These are phyloP conservation scores for Fragum fragum DNA, from an alignment of 2,888 invertebrate genomes.

Conservation along the genomic window DNA sequence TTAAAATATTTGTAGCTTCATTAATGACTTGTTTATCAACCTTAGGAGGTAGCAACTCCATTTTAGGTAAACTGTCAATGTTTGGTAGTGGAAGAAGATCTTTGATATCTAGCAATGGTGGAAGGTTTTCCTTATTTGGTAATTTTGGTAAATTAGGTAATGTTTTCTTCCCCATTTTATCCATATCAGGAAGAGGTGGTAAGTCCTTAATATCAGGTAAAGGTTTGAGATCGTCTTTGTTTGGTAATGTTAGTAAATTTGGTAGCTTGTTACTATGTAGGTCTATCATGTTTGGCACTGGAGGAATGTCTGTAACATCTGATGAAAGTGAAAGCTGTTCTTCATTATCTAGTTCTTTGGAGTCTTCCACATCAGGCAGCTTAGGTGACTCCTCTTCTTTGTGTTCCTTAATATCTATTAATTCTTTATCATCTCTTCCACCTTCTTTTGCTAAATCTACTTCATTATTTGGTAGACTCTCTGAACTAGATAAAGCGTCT, in stretches of 20 bases:
- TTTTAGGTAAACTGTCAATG: conserved; percentile 21
- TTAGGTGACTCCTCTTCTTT: too few relatives aligned
- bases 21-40: not conserved
- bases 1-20: not conserved
- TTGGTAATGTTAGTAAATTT: conserved; percentile 13
- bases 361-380: not conserved
- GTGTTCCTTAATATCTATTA: too few relatives aligned
- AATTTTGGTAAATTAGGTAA: conserved; percentile 34
- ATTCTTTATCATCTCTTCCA: too few relatives aligned
- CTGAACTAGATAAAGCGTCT: too few relatives aligned
- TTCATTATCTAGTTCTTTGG: not conserved
- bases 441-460: too few relatives aligned
- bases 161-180: conserved; percentile 25
- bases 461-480: too few relatives aligned
- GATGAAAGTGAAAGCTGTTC: conserved; percentile 29
- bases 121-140: conserved; percentile 37
- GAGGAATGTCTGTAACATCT: conserved; percentile 35
- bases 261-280: not conserved
- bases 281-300: conserved; percentile 4
- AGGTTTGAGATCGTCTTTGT: conserved; percentile 4
- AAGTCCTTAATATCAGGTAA: conserved; percentile 39
- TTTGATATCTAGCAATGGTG: conserved; percentile 36
- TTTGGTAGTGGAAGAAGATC: conserved; percentile 21
- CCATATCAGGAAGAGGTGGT: conserved; percentile 35
- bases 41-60: conserved; percentile 16